Evolutionary conservation across 1,140 invertebrate genomes (phyloP).

Genomic region (Drosophila nigrodunni): DNA sequence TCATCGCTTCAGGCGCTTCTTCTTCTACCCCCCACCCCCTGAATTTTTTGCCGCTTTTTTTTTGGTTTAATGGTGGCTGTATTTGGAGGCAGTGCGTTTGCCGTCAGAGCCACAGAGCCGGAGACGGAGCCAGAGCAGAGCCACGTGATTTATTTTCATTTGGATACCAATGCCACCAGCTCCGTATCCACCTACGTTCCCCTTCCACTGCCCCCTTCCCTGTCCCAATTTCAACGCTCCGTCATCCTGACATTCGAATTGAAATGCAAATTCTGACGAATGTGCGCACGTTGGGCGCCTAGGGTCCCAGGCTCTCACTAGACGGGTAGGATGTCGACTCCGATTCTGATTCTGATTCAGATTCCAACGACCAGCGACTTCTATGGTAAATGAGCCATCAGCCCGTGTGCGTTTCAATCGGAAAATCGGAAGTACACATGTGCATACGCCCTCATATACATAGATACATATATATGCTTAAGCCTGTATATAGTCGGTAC

Average conservation of each 20-base stretch:
- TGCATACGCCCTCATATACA: slow-evolving; percentile 43
- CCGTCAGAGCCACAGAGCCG: slow-evolving; percentile 8
- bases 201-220: slow-evolving; percentile 34
- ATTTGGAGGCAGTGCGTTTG: slow-evolving; percentile 57
- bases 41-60: slow-evolving; percentile 18
- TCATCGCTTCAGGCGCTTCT: slow-evolving; percentile 27
- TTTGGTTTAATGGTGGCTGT: slow-evolving; percentile 74
- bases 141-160: slow-evolving; percentile 82
- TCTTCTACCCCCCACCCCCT: no score
- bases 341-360: slow-evolving; percentile 57
- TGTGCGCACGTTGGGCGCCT: slow-evolving; percentile 68
- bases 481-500: background rate
- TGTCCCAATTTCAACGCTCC: slow-evolving; percentile 72
- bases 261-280: slow-evolving; percentile 84
- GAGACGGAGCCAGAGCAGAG: slow-evolving; percentile 2
- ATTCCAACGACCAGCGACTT: slow-evolving; percentile 46
- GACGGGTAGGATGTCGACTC: slow-evolving; percentile 22
- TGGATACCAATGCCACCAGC: slow-evolving; percentile 52
- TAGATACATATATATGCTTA: slow-evolving; percentile 34
- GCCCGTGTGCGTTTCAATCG: slow-evolving; percentile 62
- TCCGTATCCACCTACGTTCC: background rate
- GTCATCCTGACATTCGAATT: slow-evolving; percentile 80
- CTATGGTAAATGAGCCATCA: slow-evolving; percentile 72
- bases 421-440: slow-evolving; percentile 57
- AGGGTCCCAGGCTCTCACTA: slow-evolving; percentile 29